Base-by-base conservation (phyloP, 2,797 vertebrate species). In the Crocidura indochinensis region DNA sequence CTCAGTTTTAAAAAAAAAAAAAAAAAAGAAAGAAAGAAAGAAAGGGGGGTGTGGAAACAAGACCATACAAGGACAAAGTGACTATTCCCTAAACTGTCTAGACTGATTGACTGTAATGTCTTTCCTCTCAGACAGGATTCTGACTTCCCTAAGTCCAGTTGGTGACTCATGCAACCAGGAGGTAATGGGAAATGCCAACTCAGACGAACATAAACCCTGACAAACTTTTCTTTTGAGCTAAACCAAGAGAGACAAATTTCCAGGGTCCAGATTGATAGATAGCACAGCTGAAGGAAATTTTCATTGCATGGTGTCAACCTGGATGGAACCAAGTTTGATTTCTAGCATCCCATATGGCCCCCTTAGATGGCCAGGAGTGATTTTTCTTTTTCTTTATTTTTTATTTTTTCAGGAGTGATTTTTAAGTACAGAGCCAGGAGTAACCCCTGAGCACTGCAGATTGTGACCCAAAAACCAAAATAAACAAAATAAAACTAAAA, bases 141-240 rank as follows among this genome's bases (percentile, higher is more conserved):
- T 51, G 14, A 84, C 95, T 97, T 95, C 94, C 78, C 29, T 96
- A 68, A 15, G 29, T 47, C 24, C 0, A 0, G 6, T 44, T 1
- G 73, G 46, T 97, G 97, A 98, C 92, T 97, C 84, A 96, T 9
- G 1, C 0, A 0, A 0, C 46, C 20, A 75, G 69, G 91, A 94
- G 88, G 9, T 88, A 82, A 92, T 95, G 14, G 95, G 96, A 95
- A 11, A 85, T 60, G 96, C 96, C 96, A 97, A 97, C 74, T 96
- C 97, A 96, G 96, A 80, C n/a, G 7, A 78, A 51, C 6, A 15
- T 5, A 15, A 5, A 65, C 1, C 49, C 44, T 92, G 83, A 88
- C 89, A 88, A 93, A 91, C 46, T 73, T 92, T 92, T 95, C 75
- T 71, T 93, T 93, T 27, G 74, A 53, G 53, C 78, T 87, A 77